Evolutionary conservation across 2,113 vertebrate genomes (phyloP).

Genomic region (Oenanthe oenanthe): DNA sequence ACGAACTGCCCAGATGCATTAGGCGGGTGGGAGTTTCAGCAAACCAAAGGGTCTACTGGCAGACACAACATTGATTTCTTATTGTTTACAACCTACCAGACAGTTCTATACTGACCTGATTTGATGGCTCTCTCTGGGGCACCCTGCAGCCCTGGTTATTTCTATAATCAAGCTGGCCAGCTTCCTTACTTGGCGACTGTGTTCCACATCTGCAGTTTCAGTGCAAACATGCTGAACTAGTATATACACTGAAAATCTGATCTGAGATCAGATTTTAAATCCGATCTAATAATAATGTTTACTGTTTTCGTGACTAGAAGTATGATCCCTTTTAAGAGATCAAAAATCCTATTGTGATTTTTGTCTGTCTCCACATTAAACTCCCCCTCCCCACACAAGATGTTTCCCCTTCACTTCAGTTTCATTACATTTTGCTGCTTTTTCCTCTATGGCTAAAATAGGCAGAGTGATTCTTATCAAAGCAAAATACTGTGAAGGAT

Average conservation of each 20-base stretch:
- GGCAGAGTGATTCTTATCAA: not conserved
- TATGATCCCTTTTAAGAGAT: not conserved
- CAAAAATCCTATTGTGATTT: not conserved
- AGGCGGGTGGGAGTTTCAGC: conserved; percentile 70
- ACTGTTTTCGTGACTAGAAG: not conserved
- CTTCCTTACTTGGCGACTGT: conserved; percentile 49
- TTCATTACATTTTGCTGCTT: not conserved
- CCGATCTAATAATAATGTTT: not conserved
- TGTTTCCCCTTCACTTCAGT: not conserved
- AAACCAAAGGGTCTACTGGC: conserved; percentile 67
- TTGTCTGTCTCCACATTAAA: not conserved
- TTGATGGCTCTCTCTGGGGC: conserved; percentile 72
- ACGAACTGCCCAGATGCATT: conserved; percentile 70
- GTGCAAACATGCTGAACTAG: conserved; percentile 11
- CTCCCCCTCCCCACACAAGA: not conserved
- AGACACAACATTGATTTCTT: conserved; percentile 74
- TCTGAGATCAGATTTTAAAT: not conserved
- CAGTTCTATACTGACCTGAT: conserved; percentile 73
- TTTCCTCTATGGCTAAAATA: not conserved
- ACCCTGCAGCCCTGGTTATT: conserved; percentile 73
- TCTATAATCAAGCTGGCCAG: conserved; percentile 66
- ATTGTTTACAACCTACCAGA: conserved; percentile 70
- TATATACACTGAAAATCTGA: not conserved
- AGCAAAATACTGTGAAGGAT: conserved; percentile 9
- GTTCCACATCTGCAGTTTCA: conserved; percentile 49